A percentile compares a stretch with the other conserved stretches of the same genome.
Evolutionary conservation across 2,113 vertebrate genomes (phyloP).

Genomic region (Phaethornis superciliosus): DNA sequence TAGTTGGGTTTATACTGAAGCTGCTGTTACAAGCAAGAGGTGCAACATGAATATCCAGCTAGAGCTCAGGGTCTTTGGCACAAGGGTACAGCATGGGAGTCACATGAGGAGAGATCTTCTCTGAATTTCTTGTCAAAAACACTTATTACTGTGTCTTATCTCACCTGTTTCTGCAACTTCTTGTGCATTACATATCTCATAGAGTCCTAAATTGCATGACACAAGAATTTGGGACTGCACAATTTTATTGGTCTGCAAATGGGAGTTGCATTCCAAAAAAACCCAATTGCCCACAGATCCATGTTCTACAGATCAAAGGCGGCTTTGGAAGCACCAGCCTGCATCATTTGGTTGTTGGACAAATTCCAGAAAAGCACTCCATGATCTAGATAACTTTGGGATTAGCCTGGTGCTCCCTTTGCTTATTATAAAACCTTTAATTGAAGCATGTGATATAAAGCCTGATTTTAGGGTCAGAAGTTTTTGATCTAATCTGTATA

Average conservation of each 20-base stretch:
- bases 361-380: background rate
- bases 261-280: background rate
- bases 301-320: background rate
- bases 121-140: background rate
- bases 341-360: background rate
- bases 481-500: background rate
- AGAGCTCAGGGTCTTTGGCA: background rate
- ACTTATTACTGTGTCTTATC: background rate
- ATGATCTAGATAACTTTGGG: background rate
- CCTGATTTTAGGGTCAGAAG: background rate
- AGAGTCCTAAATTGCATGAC: background rate
- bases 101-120: background rate
- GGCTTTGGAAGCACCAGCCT: background rate
- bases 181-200: background rate
- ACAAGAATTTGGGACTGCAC: background rate
- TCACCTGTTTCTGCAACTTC: background rate
- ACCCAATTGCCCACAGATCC: background rate
- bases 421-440: background rate
- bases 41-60: background rate
- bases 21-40: background rate
- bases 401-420: background rate
- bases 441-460: background rate
- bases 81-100: background rate
- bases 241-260: background rate
- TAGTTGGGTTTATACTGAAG: background rate